Evolutionary conservation across 2,888 invertebrate species (phyloP), one percentile per base, ranked within the genome.

Genomic region (Dasypolia templi): DNA sequence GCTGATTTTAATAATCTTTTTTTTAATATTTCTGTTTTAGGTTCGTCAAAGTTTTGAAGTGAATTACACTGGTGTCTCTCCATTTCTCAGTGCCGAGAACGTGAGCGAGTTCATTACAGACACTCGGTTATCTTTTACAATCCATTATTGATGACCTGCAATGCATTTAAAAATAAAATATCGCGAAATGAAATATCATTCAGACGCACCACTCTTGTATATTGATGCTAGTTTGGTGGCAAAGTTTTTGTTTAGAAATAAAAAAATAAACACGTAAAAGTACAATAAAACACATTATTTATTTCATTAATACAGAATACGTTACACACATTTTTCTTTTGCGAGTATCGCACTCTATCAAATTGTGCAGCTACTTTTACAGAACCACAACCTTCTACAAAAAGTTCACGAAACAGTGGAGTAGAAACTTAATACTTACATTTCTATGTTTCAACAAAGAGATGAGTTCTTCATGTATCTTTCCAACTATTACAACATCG

Each of bases 21-120:
- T 95, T 96, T 96, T 90, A 96, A 94, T 90, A 96, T 96, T 93
- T 96, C 96, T 77, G 94, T 93, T 93, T 95, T 96, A 79, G 95
- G 92, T 84, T 94, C 95, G 86, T 95, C 95, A 95, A 95, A 96
- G 94, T 96, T 96, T 96, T 94, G 95, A 95, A 96, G 94, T 95
- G 93, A 90, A 94, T 95, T 96, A 95, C 92, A 93, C 86, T 94
- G 94, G 92, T 93, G 94, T 93, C 93, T 94, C 92, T 96, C 96
- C 96, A 96, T 96, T 93, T 95, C 95, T 94, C 93, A 90, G 89
- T 89, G 86, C 84, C 89, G 87, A 91, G 88, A 92, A 91, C 87
- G 88, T 91, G 90, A 90, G 89, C 86, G 91, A 92, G 93, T 89
- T 90, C 95, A 95, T 96, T 93, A 94, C 94, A 93, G 89, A 91